Conservation (phyloP, 37 sponge, comb jelly and placozoan species). For the Aplysina aerophoba region DNA sequence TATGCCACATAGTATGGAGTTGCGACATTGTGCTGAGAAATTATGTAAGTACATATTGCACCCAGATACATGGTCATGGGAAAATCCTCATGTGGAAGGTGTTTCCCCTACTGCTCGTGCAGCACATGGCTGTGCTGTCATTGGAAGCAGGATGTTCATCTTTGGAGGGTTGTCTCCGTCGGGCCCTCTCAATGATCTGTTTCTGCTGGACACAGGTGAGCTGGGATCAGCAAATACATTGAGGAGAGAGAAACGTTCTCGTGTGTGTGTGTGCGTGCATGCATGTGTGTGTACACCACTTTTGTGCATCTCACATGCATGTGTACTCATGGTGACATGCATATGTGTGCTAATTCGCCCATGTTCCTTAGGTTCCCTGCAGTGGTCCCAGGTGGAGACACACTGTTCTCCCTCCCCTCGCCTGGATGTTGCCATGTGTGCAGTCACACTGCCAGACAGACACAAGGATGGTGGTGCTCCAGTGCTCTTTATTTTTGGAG, state of each 20-base stretch:
- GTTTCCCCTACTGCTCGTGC: constrained; percentile 55
- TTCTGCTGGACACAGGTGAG: constrained; percentile 65
- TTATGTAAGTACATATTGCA: background rate
- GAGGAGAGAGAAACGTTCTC: too few relatives aligned
- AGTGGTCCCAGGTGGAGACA: constrained; percentile 33
- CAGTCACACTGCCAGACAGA: background rate
- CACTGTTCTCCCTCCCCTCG: constrained; percentile 53
- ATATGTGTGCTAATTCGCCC: background rate
- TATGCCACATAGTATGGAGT: constrained; percentile 24
- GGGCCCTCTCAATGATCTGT: constrained; percentile 50
- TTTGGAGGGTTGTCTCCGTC: constrained; percentile 69
- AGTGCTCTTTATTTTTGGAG: constrained; percentile 64
- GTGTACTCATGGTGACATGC: background rate
- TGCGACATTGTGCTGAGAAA: background rate
- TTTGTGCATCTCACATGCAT: background rate
- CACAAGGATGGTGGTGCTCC: background rate
- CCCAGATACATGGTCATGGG: constrained; percentile 43
- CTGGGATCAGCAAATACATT: background rate
- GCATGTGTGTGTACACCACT: background rate
- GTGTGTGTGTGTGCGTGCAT: too few relatives aligned
- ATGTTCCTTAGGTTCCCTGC: constrained; percentile 20
- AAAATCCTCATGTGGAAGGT: constrained; percentile 17
- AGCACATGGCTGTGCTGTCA: constrained; percentile 68
- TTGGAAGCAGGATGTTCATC: constrained; percentile 35
- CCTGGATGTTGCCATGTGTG: constrained; percentile 65